phyloP scores from a whole-genome alignment of 2,113 vertebrate species.

The Mugil cephalus region DNA sequence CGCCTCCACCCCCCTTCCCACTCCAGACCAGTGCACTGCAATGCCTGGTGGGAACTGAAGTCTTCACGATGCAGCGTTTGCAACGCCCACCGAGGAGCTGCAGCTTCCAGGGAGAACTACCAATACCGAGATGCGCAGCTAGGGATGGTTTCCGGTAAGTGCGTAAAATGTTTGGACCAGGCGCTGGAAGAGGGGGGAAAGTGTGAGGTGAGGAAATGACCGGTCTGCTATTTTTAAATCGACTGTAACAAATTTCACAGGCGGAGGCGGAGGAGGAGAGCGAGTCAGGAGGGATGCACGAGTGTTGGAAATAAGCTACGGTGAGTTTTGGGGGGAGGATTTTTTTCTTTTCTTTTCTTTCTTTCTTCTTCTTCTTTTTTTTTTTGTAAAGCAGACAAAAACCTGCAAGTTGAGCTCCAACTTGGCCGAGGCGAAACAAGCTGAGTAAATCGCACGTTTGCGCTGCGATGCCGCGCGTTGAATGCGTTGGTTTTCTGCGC shows the following conservation, averaged over 20 bases:
- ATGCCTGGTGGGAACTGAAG: constrained; percentile 76
- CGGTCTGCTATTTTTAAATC: constrained; percentile 53
- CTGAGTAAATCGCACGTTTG: constrained; percentile 8
- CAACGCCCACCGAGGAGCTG: constrained; percentile 32
- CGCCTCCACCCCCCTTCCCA: background rate
- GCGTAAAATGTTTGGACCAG: constrained; percentile 79
- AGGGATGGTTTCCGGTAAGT: constrained; percentile 78
- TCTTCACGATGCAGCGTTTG: constrained; percentile 38
- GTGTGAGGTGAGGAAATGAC: constrained; percentile 71
- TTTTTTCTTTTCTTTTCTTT: too few relatives aligned
- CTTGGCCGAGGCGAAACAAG: constrained; percentile 33
- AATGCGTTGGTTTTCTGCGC: background rate
- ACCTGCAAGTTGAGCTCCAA: constrained; percentile 65
- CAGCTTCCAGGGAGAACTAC: constrained; percentile 76
- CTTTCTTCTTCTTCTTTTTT: too few relatives aligned
- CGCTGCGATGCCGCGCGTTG: background rate
- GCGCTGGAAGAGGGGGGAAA: constrained; percentile 62
- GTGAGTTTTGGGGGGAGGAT: constrained; percentile 44
- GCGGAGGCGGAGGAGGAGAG: constrained; percentile 53
- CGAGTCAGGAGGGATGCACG: constrained; percentile 56
- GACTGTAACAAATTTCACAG: constrained; percentile 54
- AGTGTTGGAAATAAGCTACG: background rate
- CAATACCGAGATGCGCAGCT: constrained; percentile 74
- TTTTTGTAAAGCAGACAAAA: constrained; percentile 44
- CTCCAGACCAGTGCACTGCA: constrained; percentile 49